A percentile compares a stretch with the other conserved stretches of the same genome.
These are phyloP conservation scores for Jaculus jaculus DNA, from an alignment of 2,113 vertebrate species.

Conservation along the genomic window DNA sequence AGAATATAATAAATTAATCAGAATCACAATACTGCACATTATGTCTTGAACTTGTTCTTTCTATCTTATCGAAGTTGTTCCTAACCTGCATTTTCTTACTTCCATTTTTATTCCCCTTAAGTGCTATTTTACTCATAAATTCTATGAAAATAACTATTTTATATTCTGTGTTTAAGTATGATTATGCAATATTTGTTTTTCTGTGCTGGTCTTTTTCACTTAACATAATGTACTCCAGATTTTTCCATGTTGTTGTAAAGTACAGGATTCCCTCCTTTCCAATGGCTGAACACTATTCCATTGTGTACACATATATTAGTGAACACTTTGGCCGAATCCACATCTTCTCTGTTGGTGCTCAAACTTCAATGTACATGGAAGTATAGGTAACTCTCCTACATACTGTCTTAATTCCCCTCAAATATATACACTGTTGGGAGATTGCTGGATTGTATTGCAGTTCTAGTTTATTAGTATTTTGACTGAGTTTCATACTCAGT, in stretches of 20 bases:
- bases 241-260: background rate
- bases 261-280: background rate
- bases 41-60: background rate
- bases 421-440: background rate
- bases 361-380: background rate
- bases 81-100: background rate
- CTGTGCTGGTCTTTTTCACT: background rate
- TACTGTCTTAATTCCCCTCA: background rate
- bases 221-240: background rate
- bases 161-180: background rate
- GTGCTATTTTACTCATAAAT: background rate
- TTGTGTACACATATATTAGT: background rate
- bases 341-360: background rate
- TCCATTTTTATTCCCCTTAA: no score
- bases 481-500: background rate
- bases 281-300: background rate
- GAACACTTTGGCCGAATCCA: background rate
- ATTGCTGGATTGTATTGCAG: background rate
- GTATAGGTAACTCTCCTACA: background rate
- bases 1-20: background rate
- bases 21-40: background rate
- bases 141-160: background rate
- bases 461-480: background rate
- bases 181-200: background rate
- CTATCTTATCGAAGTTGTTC: background rate